These are phyloP conservation scores for Atethmia centrago DNA, from an alignment of 2,888 invertebrate genomes.

Conservation along the genomic window DNA sequence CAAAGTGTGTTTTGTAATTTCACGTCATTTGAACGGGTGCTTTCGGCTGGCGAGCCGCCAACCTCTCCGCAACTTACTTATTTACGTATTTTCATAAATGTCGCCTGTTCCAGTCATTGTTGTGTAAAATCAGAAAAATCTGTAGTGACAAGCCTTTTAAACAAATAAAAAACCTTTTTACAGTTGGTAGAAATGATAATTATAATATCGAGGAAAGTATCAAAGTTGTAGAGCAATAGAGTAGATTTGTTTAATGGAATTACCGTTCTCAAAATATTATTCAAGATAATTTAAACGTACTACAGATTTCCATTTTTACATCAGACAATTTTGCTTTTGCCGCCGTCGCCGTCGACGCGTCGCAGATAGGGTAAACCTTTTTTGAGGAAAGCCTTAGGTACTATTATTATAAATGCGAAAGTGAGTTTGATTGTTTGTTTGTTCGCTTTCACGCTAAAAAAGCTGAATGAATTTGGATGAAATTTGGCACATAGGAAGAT, in stretches of 20 bases:
- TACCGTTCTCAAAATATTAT: slow-evolving; percentile 18
- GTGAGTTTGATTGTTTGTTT: too few relatives aligned
- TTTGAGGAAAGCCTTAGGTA: not conserved
- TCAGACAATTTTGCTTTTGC: too few relatives aligned
- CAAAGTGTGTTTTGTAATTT: slow-evolving; percentile 49
- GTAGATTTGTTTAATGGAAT: slow-evolving; percentile 41
- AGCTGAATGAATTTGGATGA: too few relatives aligned
- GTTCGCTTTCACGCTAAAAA: too few relatives aligned
- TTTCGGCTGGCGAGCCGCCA: slow-evolving; percentile 64
- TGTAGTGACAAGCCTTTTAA: slow-evolving; percentile 8
- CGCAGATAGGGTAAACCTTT: not conserved
- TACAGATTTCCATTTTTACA: too few relatives aligned
- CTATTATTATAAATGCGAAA: not conserved
- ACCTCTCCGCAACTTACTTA: slow-evolving; percentile 59
- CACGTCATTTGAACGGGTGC: slow-evolving; percentile 43
- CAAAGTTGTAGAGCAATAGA: slow-evolving; percentile 28
- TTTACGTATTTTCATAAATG: slow-evolving; percentile 69
- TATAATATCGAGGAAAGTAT: slow-evolving; percentile 25
- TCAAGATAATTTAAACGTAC: slow-evolving; percentile 24
- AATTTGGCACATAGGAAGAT: too few relatives aligned
- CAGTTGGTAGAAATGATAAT: slow-evolving; percentile 28
- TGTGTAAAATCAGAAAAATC: slow-evolving; percentile 41
- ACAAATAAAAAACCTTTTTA: slow-evolving; percentile 13
- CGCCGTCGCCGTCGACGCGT: too few relatives aligned
- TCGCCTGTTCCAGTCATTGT: slow-evolving; percentile 43